phyloP scores from a whole-genome alignment of 2,113 vertebrate genomes.

The Athene cunicularia region DNA sequence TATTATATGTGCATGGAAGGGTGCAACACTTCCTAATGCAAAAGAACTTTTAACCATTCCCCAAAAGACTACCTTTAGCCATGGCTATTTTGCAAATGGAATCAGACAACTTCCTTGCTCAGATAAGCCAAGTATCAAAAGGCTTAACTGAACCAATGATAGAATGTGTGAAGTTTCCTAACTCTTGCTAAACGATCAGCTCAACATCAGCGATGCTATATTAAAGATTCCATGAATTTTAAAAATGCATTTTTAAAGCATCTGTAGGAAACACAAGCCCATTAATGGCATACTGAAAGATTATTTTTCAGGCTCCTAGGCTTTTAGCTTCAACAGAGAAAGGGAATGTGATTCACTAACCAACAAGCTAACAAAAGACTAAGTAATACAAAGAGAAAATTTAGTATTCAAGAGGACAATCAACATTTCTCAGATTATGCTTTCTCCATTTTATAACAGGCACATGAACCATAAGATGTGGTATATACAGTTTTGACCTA shows the following conservation, averaged over 20 bases:
- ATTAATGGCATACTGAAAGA: neutral
- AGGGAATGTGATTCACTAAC: neutral
- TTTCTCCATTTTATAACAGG: neutral
- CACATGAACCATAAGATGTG: fast-evolving
- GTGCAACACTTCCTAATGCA: neutral
- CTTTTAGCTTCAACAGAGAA: neutral
- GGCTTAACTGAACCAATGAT: neutral
- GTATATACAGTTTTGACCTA: neutral
- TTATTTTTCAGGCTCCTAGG: neutral
- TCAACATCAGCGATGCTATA: neutral
- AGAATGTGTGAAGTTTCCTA: neutral
- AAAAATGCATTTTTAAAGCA: neutral
- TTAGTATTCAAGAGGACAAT: neutral
- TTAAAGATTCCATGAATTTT: neutral
- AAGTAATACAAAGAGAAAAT: neutral
- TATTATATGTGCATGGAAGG: neutral
- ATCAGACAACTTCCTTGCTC: neutral
- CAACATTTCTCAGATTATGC: neutral
- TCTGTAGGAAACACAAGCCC: neutral
- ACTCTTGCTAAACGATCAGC: neutral
- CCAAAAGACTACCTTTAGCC: neutral
- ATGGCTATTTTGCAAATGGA: neutral
- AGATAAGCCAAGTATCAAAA: constrained; percentile 3
- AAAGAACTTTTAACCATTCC: neutral
- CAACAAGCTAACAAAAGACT: neutral